Evolutionary conservation across 2,888 invertebrate genomes (phyloP), one percentile per base, ranked within the genome.

Genomic region (Diarsia rubi): DNA sequence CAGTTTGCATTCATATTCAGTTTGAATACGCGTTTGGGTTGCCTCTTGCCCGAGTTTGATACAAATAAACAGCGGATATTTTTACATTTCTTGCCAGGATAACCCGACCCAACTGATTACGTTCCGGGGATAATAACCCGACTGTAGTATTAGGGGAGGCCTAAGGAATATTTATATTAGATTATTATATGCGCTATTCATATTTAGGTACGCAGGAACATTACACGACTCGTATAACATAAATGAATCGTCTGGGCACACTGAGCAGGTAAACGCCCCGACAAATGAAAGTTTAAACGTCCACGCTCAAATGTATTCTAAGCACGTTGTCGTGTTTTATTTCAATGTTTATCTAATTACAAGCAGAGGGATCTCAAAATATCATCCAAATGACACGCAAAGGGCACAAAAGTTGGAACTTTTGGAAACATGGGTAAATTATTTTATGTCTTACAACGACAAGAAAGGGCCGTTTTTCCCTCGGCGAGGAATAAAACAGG

Each of bases 1-100:
- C 96, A 95, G 95, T 96, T 96, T 96, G 95, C 95, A 96, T 96
- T 96, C 96, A 96, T 96, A 96, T 96, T 96, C 95, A 93, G 95
- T 94, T 94, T 94, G 96, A 94, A 96, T 96, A 96, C 95, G 94
- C 96, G 92, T 95, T 95, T 92, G 96, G 96, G 95, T 94, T 94
- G 95, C 95, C 93, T 95, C 93, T 93, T 93, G 92, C 93, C 93
- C 92, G 90, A 94, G 94, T 95, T 95, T 94, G 96, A 95, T 96
- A 96, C 95, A 96, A 96, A 95, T 96, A 96, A 96, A 96, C 96
- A 96, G 95, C 91, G 94, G 94, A 95, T 96, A 96, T 96, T 95
- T 96, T 95, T 96, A 95, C 95, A 95, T 96, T 95, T 94, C 94
- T 96, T 93, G 90, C 92, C 84, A 92, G 93, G 90, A 93, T 94